These are phyloP conservation scores for Porites lobata DNA, from an alignment of 92 coral and sea anemone genomes.

Conservation along the genomic window DNA sequence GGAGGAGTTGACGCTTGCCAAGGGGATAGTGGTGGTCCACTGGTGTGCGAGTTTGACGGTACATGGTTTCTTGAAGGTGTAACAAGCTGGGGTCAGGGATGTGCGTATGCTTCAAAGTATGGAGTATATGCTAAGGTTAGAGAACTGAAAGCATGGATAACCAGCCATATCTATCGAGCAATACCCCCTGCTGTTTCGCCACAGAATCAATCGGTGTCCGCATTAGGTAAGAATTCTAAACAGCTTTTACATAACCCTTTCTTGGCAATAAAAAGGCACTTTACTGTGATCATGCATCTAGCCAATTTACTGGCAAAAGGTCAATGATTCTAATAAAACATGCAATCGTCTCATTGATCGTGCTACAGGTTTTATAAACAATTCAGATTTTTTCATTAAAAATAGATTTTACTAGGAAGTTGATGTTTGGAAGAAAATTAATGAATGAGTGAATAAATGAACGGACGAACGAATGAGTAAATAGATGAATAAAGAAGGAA, in stretches of 20 bases:
- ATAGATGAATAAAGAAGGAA: no score
- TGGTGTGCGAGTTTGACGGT: conserved; percentile 12
- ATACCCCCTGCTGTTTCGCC: neutral
- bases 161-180: neutral
- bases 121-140: conserved; percentile 14
- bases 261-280: no score
- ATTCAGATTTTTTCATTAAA: no score
- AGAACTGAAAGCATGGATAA: neutral
- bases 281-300: no score
- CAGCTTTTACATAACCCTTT: neutral
- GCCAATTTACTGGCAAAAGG: no score
- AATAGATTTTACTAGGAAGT: no score
- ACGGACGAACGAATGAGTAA: no score
- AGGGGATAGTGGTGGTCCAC: conserved; percentile 38
- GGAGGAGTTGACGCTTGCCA: conserved; percentile 53
- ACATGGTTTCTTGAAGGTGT: conserved; percentile 24
- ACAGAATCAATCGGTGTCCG: neutral
- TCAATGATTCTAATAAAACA: no score
- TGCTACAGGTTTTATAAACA: no score
- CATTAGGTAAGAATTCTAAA: neutral
- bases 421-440: no score
- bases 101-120: conserved; percentile 3
- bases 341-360: no score
- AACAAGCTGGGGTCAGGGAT: conserved; percentile 18
- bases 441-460: no score